Percentiles rank a stretch among this genome's conserved stretches.
Conservation (phyloP, 1,140 invertebrate genomes). For the Carposina sasakii region DNA sequence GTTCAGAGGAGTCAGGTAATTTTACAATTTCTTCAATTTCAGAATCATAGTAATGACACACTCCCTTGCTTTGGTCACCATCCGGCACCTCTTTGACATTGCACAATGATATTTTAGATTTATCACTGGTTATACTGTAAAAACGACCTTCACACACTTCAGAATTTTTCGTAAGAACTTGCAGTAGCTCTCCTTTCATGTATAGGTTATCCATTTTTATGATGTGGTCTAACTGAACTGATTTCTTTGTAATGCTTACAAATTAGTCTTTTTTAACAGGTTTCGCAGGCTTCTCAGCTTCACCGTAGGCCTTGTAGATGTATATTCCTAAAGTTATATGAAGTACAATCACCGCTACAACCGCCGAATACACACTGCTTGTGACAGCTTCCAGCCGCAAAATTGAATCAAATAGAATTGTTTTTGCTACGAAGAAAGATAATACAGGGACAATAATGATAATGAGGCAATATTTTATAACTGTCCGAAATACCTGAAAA, state of each 20-base stretch:
- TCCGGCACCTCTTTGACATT: slow-evolving; percentile 54
- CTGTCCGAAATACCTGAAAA: slow-evolving; percentile 75
- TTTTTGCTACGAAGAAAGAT: slow-evolving; percentile 75
- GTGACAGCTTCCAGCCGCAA: slow-evolving; percentile 73
- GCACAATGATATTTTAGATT: slow-evolving; percentile 61
- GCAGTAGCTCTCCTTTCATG: slow-evolving; percentile 64
- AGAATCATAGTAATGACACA: slow-evolving; percentile 58
- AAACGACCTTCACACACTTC: slow-evolving; percentile 61
- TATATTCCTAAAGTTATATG: slow-evolving; percentile 84
- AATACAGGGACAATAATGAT: slow-evolving; percentile 77
- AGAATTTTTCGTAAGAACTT: slow-evolving; percentile 59
- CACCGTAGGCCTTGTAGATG: slow-evolving; percentile 83
- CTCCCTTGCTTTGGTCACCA: slow-evolving; percentile 41
- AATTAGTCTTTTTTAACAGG: slow-evolving; percentile 63
- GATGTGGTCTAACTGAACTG: no score
- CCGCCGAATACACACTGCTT: slow-evolving; percentile 83
- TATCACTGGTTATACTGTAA: slow-evolving; percentile 59
- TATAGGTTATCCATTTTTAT: slow-evolving; percentile 60
- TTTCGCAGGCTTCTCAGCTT: slow-evolving; percentile 57
- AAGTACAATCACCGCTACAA: slow-evolving; percentile 79
- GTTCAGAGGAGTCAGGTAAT: slow-evolving; percentile 42
- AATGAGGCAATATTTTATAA: slow-evolving; percentile 76
- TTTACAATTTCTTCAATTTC: slow-evolving; percentile 60
- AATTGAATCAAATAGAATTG: slow-evolving; percentile 74
- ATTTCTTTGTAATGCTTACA: slow-evolving; percentile 17